Evolutionary conservation across 2,113 vertebrate species (phyloP).

Genomic region (Puntigrus tetrazona): DNA sequence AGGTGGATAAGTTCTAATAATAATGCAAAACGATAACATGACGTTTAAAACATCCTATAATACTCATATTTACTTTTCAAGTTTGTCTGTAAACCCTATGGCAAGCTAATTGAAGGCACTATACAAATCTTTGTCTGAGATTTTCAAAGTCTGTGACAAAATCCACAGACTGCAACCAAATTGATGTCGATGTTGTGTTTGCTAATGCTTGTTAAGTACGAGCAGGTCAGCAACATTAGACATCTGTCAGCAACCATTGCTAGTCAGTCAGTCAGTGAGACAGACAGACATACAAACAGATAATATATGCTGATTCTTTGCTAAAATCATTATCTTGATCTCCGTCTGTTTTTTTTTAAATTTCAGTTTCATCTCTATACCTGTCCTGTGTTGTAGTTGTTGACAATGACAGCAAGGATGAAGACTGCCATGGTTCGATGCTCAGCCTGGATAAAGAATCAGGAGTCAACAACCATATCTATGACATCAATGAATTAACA

Average conservation of each 20-base stretch:
- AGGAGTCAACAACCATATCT: background rate
- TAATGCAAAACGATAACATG: background rate
- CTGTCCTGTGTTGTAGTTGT: slow-evolving; percentile 96
- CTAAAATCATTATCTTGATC: background rate
- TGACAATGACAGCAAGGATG: slow-evolving; percentile 96
- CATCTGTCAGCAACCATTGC: background rate
- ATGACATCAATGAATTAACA: background rate
- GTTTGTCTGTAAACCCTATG: background rate
- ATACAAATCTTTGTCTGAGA: background rate
- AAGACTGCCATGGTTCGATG: slow-evolving; percentile 98
- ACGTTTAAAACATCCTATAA: background rate
- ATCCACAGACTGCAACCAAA: background rate
- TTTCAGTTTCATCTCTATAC: slow-evolving; percentile 67
- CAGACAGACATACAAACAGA: too few species aligned
- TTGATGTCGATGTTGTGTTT: background rate
- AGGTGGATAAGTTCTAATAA: too few species aligned
- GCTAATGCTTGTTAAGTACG: background rate
- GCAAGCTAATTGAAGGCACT: background rate
- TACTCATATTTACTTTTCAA: background rate
- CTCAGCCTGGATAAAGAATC: slow-evolving; percentile 82
- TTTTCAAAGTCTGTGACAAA: background rate
- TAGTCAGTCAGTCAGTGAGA: background rate
- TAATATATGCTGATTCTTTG: background rate
- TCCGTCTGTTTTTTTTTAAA: background rate
- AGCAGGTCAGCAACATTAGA: background rate